Evolutionary conservation across 2,797 vertebrate genomes (phyloP).

Genomic region (Clangula hyemalis): DNA sequence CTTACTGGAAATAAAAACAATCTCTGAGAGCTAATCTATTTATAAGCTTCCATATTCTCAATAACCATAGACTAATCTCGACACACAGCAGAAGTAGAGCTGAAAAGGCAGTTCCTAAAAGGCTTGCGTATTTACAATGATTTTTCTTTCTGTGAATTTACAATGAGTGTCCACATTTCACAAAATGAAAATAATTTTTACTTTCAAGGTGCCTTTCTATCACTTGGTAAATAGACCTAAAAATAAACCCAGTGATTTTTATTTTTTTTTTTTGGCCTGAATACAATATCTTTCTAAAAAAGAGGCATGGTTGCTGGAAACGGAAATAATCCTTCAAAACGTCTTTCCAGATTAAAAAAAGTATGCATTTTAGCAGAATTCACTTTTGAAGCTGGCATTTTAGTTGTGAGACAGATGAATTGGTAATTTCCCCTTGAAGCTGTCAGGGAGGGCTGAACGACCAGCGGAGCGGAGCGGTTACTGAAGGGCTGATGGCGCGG

Average conservation of each 20-base stretch:
- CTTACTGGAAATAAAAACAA: conserved; percentile 4
- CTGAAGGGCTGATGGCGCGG: neutral
- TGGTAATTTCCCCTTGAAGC: neutral
- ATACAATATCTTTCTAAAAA: neutral
- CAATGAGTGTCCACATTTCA: neutral
- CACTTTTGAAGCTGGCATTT: neutral
- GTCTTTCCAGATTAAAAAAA: neutral
- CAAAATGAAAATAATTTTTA: neutral
- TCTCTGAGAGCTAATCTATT: conserved; percentile 11
- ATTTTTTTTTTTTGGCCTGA: neutral
- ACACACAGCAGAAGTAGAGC: neutral
- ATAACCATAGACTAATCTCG: neutral
- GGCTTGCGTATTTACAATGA: neutral
- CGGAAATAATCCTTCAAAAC: neutral
- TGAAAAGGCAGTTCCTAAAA: neutral
- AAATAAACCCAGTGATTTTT: neutral
- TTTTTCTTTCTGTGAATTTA: neutral
- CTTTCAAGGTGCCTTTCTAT: neutral
- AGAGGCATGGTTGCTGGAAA: neutral
- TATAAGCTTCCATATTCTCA: neutral
- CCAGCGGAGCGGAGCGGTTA: neutral
- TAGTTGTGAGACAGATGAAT: neutral
- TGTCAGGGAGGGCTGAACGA: neutral
- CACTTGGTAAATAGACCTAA: neutral
- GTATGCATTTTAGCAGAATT: neutral